Evolutionary conservation across 2,888 invertebrate genomes (phyloP), one percentile per base, ranked within the genome.

Genomic region (Epinotia brunnichana): DNA sequence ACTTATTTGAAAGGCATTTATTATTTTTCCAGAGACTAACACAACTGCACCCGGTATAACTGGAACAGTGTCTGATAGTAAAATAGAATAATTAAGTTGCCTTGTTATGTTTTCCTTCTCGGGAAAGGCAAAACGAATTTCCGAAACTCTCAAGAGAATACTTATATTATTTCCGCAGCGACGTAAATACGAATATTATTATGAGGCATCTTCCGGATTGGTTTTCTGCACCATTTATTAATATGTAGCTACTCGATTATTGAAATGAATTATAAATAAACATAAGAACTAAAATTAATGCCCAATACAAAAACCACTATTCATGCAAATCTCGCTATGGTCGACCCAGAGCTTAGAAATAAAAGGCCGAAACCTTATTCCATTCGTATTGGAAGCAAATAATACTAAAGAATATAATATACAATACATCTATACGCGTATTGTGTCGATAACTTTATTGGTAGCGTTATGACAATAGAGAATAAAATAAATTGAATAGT

Each of bases 401-500:
- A 48, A 5, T 48, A 48, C 44, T 13, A 44, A 44, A 44, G 15
- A 48, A 48, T 48, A 15, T n/a, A n/a, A 48, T 48, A 48, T 13
- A 13, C 2, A 3, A n/a, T 41, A 44, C 13, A 48, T 48, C 0
- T 35, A 48, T 61, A n/a, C n/a, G 9, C 11, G 48, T 68, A 73
- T 63, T 51, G 62, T 62, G 41, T 51, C 73, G 41, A 69, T 68
- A 63, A 73, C 56, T 68, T 57, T 69, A 73, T 69, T 73, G 68
- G 57, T 72, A 62, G 61, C 61, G n/a, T 62, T 63, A 69, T 69
- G 73, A 59, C 57, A 69, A 73, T 24, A 73, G 57, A 72, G 71
- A 67, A 71, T 71, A 72, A 73, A 73, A 53, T 57, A 63, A 73
- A 73, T 63, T 69, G 73, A 73, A 73, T 73, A 59, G 68, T 62